Base-by-base conservation (phyloP, 2,888 invertebrate species). In the Leucophenga montana region DNA sequence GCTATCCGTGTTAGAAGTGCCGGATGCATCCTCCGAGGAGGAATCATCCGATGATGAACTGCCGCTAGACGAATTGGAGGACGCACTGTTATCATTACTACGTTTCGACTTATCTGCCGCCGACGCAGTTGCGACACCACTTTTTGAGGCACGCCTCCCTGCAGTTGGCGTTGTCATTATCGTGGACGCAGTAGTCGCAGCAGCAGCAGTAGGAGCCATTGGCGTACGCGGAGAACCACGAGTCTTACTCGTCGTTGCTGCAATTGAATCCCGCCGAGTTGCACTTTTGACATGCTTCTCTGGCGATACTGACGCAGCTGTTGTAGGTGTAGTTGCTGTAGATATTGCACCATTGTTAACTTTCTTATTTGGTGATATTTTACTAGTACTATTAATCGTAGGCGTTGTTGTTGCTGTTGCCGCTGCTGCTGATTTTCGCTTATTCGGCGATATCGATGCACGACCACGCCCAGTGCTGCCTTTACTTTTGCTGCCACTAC, bases 331-430 rank as follows among this genome's bases (percentile, higher is more conserved):
- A 59, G 79, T 69, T 50, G 67, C 74, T 64, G 77, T 70, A 68
- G 77, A 73, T 67, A 88, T 85, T 72, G 86, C 86, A 76, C 88
- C 88, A 71, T 88, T 88, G 66, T 87, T 88, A 46, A 88, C 83
- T 75, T 85, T 88, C 74, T 87, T 88, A 72, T 82, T 88, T 69
- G 83, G 78, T 22, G 85, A 85, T 33, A 75, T 70, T 71, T 83
- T 78, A 48, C 56, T 74, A 53, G 71, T 72, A n/a, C 72, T 66
- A 16, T 75, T 31, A 59, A 62, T 20, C 27, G 74, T 53, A 11
- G 76, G 66, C 13, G 68, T 53, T 54, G 69, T 70, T 31, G 73
- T 27, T 8, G 72, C 16, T 14, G 70, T 31, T 44, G 70, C 11
- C 33, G 76, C 72, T 18, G 73, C 68, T 48, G 75, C 70, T 66